Base-by-base conservation (phyloP, 2,888 invertebrate genomes). In the Gasteruption jaculator region DNA sequence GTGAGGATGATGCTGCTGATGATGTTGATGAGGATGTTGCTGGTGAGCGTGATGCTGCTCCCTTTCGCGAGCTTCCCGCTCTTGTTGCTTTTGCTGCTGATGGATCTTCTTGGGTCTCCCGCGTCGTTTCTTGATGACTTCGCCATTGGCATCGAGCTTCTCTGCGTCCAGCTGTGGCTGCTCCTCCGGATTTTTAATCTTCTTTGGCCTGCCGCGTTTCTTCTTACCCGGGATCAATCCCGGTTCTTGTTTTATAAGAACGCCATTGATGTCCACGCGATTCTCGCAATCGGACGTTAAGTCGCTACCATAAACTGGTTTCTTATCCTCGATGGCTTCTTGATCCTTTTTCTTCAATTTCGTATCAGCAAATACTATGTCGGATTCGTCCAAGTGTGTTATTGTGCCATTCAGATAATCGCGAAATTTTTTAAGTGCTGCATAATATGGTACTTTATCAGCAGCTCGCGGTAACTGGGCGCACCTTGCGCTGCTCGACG, bases 381-480 rank as follows among this genome's bases (percentile, higher is more conserved):
- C 91, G 37, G 82, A 79, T 62, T 92, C 91, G 65, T 91, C 91
- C 49, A 91, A 79, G 66, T 87, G 86, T 35, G 87, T 75, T 62
- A 91, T 80, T 37, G 86, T 76, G 3, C 95, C 95, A 72, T 91
- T 90, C 41, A 95, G 76, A 74, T 89, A 91, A 75, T 96, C 96
- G 38, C 94, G 82, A 74, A 95, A 91, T 74, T 93, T 93, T 73
- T 92, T 94, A 31, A 96, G 79, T 38, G 94, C 94, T 46, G 89
- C 84, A 76, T 95, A 97, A 76, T 94, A 97, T 52, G 96, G 96
- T 45, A 97, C 92, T 76, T 97, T 97, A 76, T 97, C 96, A 1
- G 92, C 90, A 14, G 95, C 94, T 56, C 95, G 81, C n/a, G 96
- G 96, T 56, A 96, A 76, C 73, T 96, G 95, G 25, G 96, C 93